Evolutionary conservation across 2,888 invertebrate genomes (phyloP), one percentile per base, ranked within the genome.

Genomic region (Mesopsocus fuscifrons): DNA sequence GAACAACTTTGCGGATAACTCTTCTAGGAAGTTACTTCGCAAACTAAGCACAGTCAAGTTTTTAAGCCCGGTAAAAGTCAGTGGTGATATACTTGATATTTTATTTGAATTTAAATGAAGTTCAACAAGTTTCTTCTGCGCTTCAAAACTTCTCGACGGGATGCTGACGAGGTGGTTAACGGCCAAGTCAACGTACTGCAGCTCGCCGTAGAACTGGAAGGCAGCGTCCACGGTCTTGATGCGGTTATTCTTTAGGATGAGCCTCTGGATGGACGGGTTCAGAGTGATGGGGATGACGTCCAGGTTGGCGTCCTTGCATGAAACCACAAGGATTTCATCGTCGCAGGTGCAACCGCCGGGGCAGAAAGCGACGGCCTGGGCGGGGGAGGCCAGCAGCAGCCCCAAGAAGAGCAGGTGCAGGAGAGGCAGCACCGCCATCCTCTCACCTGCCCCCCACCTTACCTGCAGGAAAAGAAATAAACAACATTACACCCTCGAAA

Each of bases 211-310:
- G 63, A 88, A 88, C 57, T 83, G 82, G 62, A 88, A 81, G 18
- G 84, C 83, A 1, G 61, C 62, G 60, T 88, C 87, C 50, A 88
- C 81, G 13, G 81, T 83, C 59, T 83, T 84, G 54, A 88, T 85
- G 55, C 78, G 77, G 60, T 87, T 88, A 60, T 80, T 82, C 54
- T 78, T 75, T 48, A 88, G 72, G 52, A 84, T 79, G 53, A 88
- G 71, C 43, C 84, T 71, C 57, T 83, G 82, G 49, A 88, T 84
- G 53, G 83, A 81, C 32, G 92, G 92, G 64, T 91, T 91, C 49
- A 91, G 67, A 2, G 87, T 83, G 54, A 89, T 89, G 47, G 89
- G 89, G 47, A 91, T 72, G 43, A 87, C 84, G 63, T 87, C 87
- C 47, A 91, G 68, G 51, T 80, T 80, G 56, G 84, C 84, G 57